Conservation (phyloP, 1,140 invertebrate species). For the Dreissena rostriformis region DNA sequence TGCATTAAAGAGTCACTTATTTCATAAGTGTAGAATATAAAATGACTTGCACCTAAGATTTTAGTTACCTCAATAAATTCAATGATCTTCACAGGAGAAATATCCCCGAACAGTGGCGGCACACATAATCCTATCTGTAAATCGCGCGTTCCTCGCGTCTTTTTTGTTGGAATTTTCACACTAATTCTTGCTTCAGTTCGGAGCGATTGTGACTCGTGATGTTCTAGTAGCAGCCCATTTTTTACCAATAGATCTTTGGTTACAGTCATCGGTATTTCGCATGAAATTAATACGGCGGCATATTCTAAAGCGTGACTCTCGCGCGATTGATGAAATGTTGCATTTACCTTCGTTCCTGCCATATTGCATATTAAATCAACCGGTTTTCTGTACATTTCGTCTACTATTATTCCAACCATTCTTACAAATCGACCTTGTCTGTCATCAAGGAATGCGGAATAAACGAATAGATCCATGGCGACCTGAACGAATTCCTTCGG, state of each 20-base stretch:
- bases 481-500: background rate
- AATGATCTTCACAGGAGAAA: constrained; percentile 65
- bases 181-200: background rate
- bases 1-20: constrained; percentile 60
- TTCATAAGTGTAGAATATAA: constrained; percentile 75
- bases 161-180: background rate
- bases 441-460: constrained; percentile 13
- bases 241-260: background rate
- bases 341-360: background rate
- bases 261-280: background rate
- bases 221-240: background rate
- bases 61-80: constrained; percentile 77
- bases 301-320: constrained; percentile 3
- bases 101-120: constrained; percentile 75
- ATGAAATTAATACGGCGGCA: constrained; percentile 4
- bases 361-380: background rate
- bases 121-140: background rate
- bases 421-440: background rate
- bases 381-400: too few relatives aligned
- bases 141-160: background rate
- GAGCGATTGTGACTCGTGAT: background rate
- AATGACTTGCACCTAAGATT: constrained; percentile 73
- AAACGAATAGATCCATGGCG: background rate
- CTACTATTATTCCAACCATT: constrained; percentile 7
- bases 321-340: constrained; percentile 3